Evolutionary conservation across 2,797 vertebrate genomes (phyloP), one percentile per base, ranked within the genome.

Genomic region (Remorina albescens): DNA sequence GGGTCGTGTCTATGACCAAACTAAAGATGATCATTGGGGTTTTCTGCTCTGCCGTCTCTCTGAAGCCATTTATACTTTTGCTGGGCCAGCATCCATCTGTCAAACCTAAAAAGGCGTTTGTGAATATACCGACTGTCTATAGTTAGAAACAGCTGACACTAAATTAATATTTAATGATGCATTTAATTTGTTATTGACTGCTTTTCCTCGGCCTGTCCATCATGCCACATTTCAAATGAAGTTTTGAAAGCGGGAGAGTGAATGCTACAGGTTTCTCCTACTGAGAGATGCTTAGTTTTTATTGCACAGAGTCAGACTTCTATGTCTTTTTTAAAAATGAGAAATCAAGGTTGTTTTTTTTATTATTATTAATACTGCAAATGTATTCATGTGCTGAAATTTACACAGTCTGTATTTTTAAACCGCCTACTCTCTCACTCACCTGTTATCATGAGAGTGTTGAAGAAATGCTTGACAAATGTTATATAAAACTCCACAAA

Each of bases 151-250:
- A 41, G 28, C 1, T 18, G 28, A 41, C 16, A 54, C 12, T 30
- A 49, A 65, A 74, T 51, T 13, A 21, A 59, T 42, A 59, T 58
- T 50, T 64, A 60, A 65, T 49, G 42, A 54, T 47, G n/a, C 44
- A 47, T 47, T 30, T 19, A 9, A 21, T 62, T 68, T 28, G 13
- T 46, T 39, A 34, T 28, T 47, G 60, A 53, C 21, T 15, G 4
- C 7, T 47, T 37, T 46, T 32, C 3, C 23, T 37, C 25, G 13
- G 21, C 18, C 10, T 57, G 25, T 30, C 26, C 25, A 11, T 41
- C 39, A 42, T 42, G 5, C 16, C 39, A 42, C 16, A 42, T 67
- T 25, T 70, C 3, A 1, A 13, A 2, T 7, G 26, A 61, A 8
- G 6, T 53, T 54, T 51, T 23, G 16, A 21, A 69, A 41, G 37